A percentile compares a stretch with the other conserved stretches of the same genome.
Conservation (phyloP, 2,797 vertebrate genomes). For the Siniperca undulata region DNA sequence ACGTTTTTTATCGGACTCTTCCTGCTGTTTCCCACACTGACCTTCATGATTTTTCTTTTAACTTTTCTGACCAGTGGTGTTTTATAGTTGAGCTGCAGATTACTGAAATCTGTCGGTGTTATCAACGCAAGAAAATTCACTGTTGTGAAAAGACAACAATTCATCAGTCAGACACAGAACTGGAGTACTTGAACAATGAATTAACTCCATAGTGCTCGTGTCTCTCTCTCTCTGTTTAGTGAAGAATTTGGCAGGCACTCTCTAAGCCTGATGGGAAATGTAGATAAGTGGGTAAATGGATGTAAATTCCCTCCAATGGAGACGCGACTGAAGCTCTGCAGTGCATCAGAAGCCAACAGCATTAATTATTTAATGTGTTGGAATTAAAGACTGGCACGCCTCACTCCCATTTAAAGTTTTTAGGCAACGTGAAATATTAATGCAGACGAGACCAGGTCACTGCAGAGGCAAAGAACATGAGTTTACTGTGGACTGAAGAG, state of each 20-base stretch:
- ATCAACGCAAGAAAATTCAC: background rate
- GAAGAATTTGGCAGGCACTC: conserved; percentile 25
- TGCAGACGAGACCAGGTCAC: conserved; percentile 36
- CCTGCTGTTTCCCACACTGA: background rate
- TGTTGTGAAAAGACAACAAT: background rate
- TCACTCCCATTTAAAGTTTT: conserved; percentile 64
- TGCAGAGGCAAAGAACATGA: background rate
- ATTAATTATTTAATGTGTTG: conserved; percentile 67
- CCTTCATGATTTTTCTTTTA: background rate
- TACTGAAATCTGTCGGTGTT: background rate
- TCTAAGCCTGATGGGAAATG: conserved; percentile 62
- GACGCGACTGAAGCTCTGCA: conserved; percentile 36
- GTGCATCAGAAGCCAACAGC: conserved; percentile 55
- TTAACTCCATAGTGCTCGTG: background rate
- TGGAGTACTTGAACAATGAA: conserved; percentile 2
- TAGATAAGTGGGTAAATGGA: conserved; percentile 61
- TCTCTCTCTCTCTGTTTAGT: conserved; percentile 24
- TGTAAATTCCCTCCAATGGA: conserved; percentile 53
- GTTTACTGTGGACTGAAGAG: conserved; percentile 19
- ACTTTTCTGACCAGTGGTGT: background rate
- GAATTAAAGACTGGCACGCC: conserved; percentile 56
- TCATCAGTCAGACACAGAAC: background rate
- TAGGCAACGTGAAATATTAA: conserved; percentile 66
- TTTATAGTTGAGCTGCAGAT: background rate
- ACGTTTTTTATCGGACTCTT: too few species aligned